A percentile compares a stretch with the other conserved stretches of the same genome.
phyloP scores from a whole-genome alignment of 1,140 invertebrate genomes.

The Limonius californicus region DNA sequence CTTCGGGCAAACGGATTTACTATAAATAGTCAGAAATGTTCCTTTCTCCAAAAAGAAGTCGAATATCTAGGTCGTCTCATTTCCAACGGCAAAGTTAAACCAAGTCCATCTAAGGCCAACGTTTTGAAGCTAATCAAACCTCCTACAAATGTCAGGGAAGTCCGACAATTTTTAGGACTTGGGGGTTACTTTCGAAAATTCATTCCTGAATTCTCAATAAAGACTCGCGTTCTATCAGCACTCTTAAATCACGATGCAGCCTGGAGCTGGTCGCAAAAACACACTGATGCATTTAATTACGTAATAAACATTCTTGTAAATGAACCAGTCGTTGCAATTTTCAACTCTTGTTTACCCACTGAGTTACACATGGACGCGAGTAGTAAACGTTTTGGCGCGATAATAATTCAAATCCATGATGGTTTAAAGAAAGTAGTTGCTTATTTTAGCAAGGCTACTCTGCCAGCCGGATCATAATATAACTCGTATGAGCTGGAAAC shows the following conservation, averaged over 20 bases:
- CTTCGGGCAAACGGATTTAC: too few relatives aligned
- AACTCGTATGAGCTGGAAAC: conserved; percentile 36
- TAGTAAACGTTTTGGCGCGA: conserved; percentile 32
- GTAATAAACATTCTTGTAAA: conserved; percentile 10
- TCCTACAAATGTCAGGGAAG: background rate
- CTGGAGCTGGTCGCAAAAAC: background rate
- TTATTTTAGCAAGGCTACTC: conserved; percentile 36
- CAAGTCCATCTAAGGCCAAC: too few relatives aligned
- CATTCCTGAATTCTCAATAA: conserved; percentile 33
- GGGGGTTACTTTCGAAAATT: conserved; percentile 40
- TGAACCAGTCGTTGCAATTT: conserved; percentile 21
- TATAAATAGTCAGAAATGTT: too few relatives aligned
- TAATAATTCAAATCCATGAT: conserved; percentile 38
- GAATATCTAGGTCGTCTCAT: too few relatives aligned
- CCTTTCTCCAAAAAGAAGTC: too few relatives aligned
- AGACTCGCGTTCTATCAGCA: background rate
- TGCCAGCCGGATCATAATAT: conserved; percentile 30
- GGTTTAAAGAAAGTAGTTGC: conserved; percentile 29
- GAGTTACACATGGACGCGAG: conserved; percentile 43
- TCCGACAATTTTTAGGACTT: too few relatives aligned
- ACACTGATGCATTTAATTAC: background rate
- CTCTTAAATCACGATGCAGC: background rate
- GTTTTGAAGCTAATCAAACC: too few relatives aligned
- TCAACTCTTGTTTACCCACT: conserved; percentile 25
- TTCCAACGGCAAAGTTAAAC: conserved; percentile 24